Base-by-base conservation (phyloP, 2,888 invertebrate species). In the Crematogaster levior region DNA sequence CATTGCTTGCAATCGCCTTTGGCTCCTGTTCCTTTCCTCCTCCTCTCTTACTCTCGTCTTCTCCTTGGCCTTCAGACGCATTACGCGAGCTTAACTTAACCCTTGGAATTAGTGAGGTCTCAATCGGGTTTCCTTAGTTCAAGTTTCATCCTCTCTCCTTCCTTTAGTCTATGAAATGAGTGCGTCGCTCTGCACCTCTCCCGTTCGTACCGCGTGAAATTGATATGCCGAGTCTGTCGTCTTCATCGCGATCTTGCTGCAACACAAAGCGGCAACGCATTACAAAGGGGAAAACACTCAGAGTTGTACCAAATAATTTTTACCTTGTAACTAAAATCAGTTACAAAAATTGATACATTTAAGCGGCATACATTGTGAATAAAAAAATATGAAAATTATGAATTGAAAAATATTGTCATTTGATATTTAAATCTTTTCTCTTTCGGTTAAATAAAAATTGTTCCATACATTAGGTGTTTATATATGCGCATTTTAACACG, bases 111-210 rank as follows among this genome's bases (percentile, higher is more conserved):
- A 88, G 85, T 87, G 86, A 85, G 84, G 89, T 85, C 84, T 88
- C 91, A 91, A 89, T 88, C 74, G 83, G 93, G 93, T 92, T 93
- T 93, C 93, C 85, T 66, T 85, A 90, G 90, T 91, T 93, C 91
- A 85, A 89, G 85, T 93, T 79, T 79, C 77, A 46, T 24, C 43
- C 79, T 53, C 79, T 68, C 74, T 65, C 58, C 21, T 43, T 46
- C 34, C 73, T 66, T 77, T 72, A 72, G 72, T 82, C 79, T 81
- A 74, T 65, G 21, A 80, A 51, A 40, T 51, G 58, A 80, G 37
- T 79, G 56, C 21, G 18, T 15, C 56, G 60, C 73, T 3, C 63
- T 3, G 10, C 37, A 5, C 18, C 56, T 10, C 56, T n/a, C 37
- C 66, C 81, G 66, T 66, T 81, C 74, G 48, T 82, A 83, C 81